Evolutionary conservation across 2,113 vertebrate species (phyloP).

Genomic region (Tragelaphus buxtoni): DNA sequence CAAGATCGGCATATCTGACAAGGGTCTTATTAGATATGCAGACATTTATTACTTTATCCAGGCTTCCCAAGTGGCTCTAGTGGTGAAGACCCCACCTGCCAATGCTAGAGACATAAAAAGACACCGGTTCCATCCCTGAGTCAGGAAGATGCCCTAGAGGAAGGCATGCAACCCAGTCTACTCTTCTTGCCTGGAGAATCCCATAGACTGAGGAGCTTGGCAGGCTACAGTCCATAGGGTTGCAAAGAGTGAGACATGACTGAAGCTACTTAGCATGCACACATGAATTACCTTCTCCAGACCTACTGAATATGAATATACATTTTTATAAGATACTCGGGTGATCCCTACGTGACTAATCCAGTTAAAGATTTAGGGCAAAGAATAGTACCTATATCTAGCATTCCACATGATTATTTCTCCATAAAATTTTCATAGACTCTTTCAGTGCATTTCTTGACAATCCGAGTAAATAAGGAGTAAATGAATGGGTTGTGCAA

Average conservation of each 20-base stretch:
- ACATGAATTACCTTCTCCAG: not conserved
- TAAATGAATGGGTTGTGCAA: not conserved
- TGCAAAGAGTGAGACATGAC: not conserved
- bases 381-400: not conserved
- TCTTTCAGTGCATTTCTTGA: not conserved
- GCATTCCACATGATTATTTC: not conserved
- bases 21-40: not conserved
- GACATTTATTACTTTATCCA: not conserved
- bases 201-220: not conserved
- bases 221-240: not conserved
- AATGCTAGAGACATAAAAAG: not conserved
- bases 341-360: not conserved
- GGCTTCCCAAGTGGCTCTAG: not conserved
- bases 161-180: not conserved
- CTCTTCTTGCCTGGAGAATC: not conserved
- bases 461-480: not conserved
- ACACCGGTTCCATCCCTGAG: not conserved
- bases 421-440: not conserved
- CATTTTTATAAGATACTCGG: not conserved
- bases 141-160: not conserved
- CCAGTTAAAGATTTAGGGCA: not conserved
- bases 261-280: not conserved
- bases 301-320: not conserved
- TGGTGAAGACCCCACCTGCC: not conserved
- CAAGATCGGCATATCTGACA: not conserved